These are phyloP conservation scores for Zaprionus obscuricornis DNA, from an alignment of 2,888 invertebrate genomes.

Conservation along the genomic window DNA sequence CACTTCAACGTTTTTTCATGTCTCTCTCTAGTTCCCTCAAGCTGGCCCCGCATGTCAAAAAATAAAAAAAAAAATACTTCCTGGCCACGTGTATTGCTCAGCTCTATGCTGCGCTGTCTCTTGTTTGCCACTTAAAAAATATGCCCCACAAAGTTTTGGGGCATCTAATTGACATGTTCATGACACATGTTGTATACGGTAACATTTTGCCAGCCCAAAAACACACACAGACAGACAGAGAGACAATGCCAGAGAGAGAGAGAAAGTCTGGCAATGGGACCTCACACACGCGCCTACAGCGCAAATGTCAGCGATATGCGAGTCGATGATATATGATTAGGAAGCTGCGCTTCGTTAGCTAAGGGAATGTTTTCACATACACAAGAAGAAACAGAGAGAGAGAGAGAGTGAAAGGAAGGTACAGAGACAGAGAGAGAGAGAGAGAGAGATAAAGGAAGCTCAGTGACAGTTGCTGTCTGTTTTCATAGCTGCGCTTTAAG, in stretches of 20 bases:
- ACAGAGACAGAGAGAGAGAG: too few relatives aligned
- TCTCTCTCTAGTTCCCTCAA: background rate
- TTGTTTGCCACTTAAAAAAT: constrained; percentile 35
- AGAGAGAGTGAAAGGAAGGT: too few relatives aligned
- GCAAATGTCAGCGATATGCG: constrained; percentile 73
- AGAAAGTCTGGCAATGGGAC: constrained; percentile 40
- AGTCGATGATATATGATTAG: constrained; percentile 76
- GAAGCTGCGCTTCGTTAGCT: constrained; percentile 69
- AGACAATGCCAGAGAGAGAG: background rate
- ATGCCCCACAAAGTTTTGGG: constrained; percentile 40
- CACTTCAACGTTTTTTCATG: constrained; percentile 72
- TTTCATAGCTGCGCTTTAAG: too few relatives aligned
- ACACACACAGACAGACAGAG: background rate
- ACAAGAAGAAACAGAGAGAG: too few relatives aligned
- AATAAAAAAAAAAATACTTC: too few relatives aligned
- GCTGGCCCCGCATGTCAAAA: too few relatives aligned
- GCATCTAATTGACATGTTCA: constrained; percentile 78
- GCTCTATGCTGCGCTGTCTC: too few relatives aligned
- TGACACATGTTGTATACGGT: constrained; percentile 72
- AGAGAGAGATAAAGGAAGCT: too few relatives aligned
- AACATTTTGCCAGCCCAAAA: constrained; percentile 19
- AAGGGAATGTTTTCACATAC: constrained; percentile 46
- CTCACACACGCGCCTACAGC: constrained; percentile 62
- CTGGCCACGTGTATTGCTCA: constrained; percentile 53
- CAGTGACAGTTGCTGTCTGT: too few relatives aligned